Evolutionary conservation across 2,888 invertebrate species (phyloP).

Genomic region (Drosophila paramelanica): DNA sequence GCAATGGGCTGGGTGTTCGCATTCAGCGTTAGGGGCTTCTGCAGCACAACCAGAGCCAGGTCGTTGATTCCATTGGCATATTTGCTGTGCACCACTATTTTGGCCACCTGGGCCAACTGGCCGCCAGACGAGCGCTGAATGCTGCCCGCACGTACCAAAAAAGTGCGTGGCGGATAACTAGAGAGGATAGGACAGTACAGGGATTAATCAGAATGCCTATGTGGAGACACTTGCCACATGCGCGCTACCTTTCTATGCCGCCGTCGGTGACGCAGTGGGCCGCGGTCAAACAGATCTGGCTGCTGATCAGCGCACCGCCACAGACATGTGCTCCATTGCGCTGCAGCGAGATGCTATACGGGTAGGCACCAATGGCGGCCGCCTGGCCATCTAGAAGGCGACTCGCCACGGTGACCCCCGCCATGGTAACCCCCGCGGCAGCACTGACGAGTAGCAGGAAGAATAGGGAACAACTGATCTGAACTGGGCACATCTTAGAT

Average conservation of each 20-base stretch:
- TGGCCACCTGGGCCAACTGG: constrained; percentile 67
- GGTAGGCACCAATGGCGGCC: constrained; percentile 81
- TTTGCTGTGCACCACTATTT: constrained; percentile 70
- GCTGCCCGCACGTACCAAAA: constrained; percentile 82
- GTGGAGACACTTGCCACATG: background rate
- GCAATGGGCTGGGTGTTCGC: constrained; percentile 65
- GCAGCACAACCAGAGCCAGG: constrained; percentile 79
- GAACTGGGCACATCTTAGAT: constrained; percentile 23
- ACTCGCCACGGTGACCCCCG: too few relatives aligned
- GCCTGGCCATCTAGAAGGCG: constrained; percentile 72
- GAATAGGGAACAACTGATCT: constrained; percentile 1
- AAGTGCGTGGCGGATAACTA: constrained; percentile 71
- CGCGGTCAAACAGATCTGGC: constrained; percentile 72
- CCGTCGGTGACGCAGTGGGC: constrained; percentile 80
- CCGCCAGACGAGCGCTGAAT: constrained; percentile 77
- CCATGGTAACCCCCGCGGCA: too few relatives aligned
- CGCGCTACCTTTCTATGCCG: constrained; percentile 64
- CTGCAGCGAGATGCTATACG: constrained; percentile 83
- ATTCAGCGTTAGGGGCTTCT: constrained; percentile 63
- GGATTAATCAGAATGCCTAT: background rate
- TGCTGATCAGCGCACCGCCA: constrained; percentile 73
- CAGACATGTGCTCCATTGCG: constrained; percentile 69
- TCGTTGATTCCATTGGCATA: constrained; percentile 70
- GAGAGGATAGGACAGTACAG: background rate
- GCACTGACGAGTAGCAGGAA: constrained; percentile 5